Evolutionary conservation across 2,888 invertebrate species (phyloP).

Genomic region (Caenorhabditis japonica): DNA sequence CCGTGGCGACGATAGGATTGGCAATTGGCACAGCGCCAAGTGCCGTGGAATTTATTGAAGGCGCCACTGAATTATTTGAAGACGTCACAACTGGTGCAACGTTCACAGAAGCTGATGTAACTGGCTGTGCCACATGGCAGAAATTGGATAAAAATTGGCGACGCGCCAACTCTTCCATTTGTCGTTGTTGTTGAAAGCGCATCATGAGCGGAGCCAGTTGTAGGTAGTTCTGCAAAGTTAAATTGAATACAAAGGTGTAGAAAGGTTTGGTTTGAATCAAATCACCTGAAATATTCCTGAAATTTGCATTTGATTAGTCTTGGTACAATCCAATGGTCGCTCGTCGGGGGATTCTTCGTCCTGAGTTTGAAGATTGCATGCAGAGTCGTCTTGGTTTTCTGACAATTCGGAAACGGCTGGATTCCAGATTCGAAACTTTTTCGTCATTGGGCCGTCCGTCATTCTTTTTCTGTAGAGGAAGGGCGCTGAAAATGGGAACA

Average conservation of each 20-base stretch:
- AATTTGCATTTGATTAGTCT: slow-evolving; percentile 16
- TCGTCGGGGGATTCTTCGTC: slow-evolving; percentile 26
- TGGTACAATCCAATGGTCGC: slow-evolving; percentile 46
- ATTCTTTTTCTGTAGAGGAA: slow-evolving; percentile 29
- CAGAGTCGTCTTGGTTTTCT: slow-evolving; percentile 19
- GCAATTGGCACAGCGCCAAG: slow-evolving; percentile 4
- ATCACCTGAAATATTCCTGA: slow-evolving; percentile 49
- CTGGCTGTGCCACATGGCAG: slow-evolving; percentile 15
- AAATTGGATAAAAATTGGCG: slow-evolving; percentile 43
- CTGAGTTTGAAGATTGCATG: slow-evolving; percentile 6
- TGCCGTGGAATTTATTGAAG: slow-evolving; percentile 2
- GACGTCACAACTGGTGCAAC: not conserved
- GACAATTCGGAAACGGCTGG: slow-evolving; percentile 57
- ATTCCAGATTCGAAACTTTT: slow-evolving; percentile 69
- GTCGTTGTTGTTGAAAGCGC: slow-evolving; percentile 61
- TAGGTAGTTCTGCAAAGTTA: slow-evolving; percentile 61
- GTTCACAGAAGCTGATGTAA: not conserved
- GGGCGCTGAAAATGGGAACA: not conserved
- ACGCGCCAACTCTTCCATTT: slow-evolving; percentile 54
- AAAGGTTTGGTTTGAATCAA: too few relatives aligned
- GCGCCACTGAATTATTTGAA: slow-evolving; percentile 11
- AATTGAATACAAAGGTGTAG: too few relatives aligned
- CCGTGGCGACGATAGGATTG: slow-evolving; percentile 67
- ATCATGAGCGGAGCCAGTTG: slow-evolving; percentile 63
- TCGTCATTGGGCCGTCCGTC: slow-evolving; percentile 61